A percentile compares a stretch with the other conserved stretches of the same genome.
phyloP scores from a whole-genome alignment of 2,113 vertebrate genomes.

The Amphiprion percula region DNA sequence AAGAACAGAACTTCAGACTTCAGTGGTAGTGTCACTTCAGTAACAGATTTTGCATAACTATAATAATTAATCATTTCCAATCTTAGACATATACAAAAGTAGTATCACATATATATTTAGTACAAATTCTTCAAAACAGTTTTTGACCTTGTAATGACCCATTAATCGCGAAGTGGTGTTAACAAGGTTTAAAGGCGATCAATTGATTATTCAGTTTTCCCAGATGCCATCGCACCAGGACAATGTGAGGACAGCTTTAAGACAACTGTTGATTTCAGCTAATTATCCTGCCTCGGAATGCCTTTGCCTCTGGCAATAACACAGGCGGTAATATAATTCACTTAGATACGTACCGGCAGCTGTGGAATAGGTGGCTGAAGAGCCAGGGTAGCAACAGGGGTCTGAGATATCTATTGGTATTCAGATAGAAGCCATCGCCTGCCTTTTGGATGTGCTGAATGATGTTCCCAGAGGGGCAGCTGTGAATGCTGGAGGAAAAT shows the following conservation, averaged over 20 bases:
- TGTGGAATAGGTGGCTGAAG: slow-evolving; percentile 14
- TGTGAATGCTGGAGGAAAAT: slow-evolving; percentile 40
- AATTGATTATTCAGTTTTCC: slow-evolving; percentile 4
- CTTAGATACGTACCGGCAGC: slow-evolving; percentile 19
- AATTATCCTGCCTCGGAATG: slow-evolving; percentile 25
- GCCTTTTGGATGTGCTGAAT: slow-evolving; percentile 39
- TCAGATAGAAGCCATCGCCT: slow-evolving; percentile 42
- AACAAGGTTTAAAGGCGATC: not conserved
- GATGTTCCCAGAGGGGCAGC: slow-evolving; percentile 31
- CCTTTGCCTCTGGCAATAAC: slow-evolving; percentile 33
- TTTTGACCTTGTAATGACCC: not conserved
- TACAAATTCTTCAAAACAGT: not conserved
- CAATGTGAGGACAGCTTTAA: slow-evolving; percentile 11
- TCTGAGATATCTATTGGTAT: slow-evolving; percentile 42
- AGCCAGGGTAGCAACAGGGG: slow-evolving; percentile 4
- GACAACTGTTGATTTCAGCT: slow-evolving; percentile 8
- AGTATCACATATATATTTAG: not conserved
- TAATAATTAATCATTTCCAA: not conserved
- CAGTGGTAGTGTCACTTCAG: not conserved
- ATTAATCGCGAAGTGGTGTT: accelerated
- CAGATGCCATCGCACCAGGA: not conserved
- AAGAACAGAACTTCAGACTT: not conserved
- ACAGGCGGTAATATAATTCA: slow-evolving; percentile 26
- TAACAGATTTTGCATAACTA: not conserved
- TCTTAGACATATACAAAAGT: not conserved